Percentiles rank a stretch among this genome's conserved stretches.
phyloP scores from a whole-genome alignment of 2,797 vertebrate species.

The Platalea minor region DNA sequence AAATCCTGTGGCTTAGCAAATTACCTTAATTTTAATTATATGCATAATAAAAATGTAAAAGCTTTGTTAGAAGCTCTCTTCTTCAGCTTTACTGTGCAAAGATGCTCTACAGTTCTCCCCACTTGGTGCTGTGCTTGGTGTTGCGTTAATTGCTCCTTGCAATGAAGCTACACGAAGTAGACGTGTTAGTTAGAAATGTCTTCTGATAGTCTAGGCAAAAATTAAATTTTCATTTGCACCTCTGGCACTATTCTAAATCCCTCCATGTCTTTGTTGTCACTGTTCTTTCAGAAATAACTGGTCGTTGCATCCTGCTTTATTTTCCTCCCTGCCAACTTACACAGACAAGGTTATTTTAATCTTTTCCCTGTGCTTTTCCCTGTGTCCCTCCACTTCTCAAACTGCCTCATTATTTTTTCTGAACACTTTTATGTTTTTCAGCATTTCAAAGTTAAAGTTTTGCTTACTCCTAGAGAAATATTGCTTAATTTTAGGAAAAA shows the following conservation, averaged over 20 bases:
- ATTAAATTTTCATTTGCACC: conserved; percentile 16
- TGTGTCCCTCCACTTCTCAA: background rate
- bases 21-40: background rate
- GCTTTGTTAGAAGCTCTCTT: background rate
- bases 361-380: background rate
- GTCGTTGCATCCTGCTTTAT: background rate
- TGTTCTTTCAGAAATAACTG: conserved; percentile 34
- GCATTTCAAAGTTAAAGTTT: conserved; percentile 5
- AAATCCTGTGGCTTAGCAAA: background rate
- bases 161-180: background rate
- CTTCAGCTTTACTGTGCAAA: conserved; percentile 2
- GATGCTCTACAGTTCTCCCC: background rate
- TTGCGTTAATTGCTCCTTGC: background rate
- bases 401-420: background rate
- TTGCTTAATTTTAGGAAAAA: background rate
- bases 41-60: background rate
- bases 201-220: conserved; percentile 39
- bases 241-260: background rate
- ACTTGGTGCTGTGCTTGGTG: background rate
- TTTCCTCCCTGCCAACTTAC: background rate
- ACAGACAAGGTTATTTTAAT: background rate
- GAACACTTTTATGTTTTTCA: background rate
- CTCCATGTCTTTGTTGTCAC: background rate
- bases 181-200: background rate
- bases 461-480: background rate